Base-by-base conservation (phyloP, 2,797 vertebrate genomes). In the Columba guinea region DNA sequence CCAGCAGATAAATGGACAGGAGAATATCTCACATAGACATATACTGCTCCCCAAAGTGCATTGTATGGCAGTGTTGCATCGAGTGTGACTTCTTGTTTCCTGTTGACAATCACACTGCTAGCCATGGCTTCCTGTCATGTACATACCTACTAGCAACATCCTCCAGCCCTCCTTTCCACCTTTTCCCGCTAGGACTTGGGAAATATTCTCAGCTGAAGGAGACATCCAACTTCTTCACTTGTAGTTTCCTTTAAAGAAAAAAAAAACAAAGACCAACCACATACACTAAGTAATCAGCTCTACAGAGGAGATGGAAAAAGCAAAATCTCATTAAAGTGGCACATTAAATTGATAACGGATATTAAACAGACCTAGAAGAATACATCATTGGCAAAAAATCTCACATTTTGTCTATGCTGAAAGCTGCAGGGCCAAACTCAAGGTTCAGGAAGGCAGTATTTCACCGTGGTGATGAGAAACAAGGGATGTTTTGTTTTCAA, bases 271-370 rank as follows among this genome's bases (percentile, higher is more conserved):
- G 71, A 94, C 34, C 55, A 81, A 83, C 65, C 87, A 83, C 56
- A 93, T 26, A 78, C 2, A 0, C 75, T 95, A 79, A 92, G 93
- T 89, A 90, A 94, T 94, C 94, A 80, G 86, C 89, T 95, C 74
- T 52, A 53, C 2, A 2, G 78, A 94, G 58, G 71, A 94, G 91
- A 95, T 71, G 84, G 93, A 81, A 76, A 95, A 91, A 94, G 85
- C 87, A 85, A 94, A 93, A 93, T 90, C 94, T 95, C 94, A 96
- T 96, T 95, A 87, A 89, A 94, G 81, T 3, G 10, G 86, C 71
- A 87, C 39, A 93, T 78, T 87, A 94, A 92, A 93, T 78, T 81
- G 89, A 93, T 93, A 90, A 94, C 7, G 39, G 96, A 93, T 87
- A 95, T 95, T 94, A 86, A 93, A 89, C 80, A 87, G 92, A 93